Percentiles rank a stretch among this genome's conserved stretches.
These are phyloP conservation scores for Drosophila paracracens DNA, from an alignment of 2,888 invertebrate species.

Conservation along the genomic window DNA sequence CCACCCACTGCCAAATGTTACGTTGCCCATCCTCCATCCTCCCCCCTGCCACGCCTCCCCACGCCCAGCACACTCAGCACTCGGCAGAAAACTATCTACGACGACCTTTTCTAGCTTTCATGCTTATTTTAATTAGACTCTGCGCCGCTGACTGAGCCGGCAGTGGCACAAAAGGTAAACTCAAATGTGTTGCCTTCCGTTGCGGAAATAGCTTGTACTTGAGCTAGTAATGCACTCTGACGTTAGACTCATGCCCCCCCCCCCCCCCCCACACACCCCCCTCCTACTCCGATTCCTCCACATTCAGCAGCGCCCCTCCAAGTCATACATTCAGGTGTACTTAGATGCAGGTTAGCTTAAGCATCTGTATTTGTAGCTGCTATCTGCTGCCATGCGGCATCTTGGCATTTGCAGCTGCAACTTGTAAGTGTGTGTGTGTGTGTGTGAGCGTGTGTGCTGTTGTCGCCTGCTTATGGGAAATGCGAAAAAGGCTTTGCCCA, in stretches of 20 bases:
- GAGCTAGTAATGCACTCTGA: conserved; percentile 61
- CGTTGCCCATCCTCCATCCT: conserved; percentile 7
- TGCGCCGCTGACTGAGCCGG: conserved; percentile 25
- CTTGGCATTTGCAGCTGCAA: conserved; percentile 50
- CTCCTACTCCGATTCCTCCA: background rate
- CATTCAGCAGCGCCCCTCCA: background rate
- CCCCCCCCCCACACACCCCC: background rate
- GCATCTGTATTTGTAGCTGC: conserved; percentile 63
- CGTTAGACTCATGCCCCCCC: conserved; percentile 3
- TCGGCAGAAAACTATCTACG: conserved; percentile 42
- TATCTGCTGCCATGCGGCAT: conserved; percentile 44
- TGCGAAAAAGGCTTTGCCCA: conserved; percentile 60
- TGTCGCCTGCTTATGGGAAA: conserved; percentile 67
- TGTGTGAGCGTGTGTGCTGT: conserved; percentile 14
- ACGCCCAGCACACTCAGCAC: background rate
- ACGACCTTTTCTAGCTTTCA: conserved; percentile 64
- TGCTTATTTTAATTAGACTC: conserved; percentile 78
- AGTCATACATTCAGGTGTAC: conserved; percentile 43
- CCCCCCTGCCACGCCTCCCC: background rate
- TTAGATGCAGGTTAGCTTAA: conserved; percentile 65
- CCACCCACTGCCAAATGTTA: conserved; percentile 45
- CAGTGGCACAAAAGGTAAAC: conserved; percentile 57
- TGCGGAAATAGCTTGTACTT: conserved; percentile 77
- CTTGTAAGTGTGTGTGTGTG: conserved; percentile 29
- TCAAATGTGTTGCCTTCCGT: conserved; percentile 70